Evolutionary conservation across 2,888 invertebrate genomes (phyloP).

Genomic region (Dynastes grantii): DNA sequence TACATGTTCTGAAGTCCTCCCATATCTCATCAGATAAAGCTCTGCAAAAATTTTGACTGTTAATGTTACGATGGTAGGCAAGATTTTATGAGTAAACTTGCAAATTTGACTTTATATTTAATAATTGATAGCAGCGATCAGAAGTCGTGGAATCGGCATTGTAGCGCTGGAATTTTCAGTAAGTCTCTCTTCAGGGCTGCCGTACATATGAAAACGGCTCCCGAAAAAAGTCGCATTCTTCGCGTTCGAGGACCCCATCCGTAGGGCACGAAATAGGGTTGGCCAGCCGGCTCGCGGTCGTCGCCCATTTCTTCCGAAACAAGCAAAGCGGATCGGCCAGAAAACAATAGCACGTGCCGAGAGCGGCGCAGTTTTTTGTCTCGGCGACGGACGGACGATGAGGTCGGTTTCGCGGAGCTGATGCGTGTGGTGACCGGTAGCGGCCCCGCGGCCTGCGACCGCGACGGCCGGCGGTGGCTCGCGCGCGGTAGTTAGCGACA

Average conservation of each 20-base stretch:
- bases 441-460: conserved; percentile 40
- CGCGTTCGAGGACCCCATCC: conserved; percentile 48
- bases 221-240: conserved; percentile 57
- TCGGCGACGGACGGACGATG: not conserved
- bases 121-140: too few relatives aligned
- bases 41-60: too few relatives aligned
- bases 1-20: too few relatives aligned
- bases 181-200: not conserved
- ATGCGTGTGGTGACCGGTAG: conserved; percentile 64
- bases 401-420: conserved; percentile 39
- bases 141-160: too few relatives aligned
- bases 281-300: conserved; percentile 44
- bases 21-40: too few relatives aligned
- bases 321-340: conserved; percentile 50
- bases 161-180: too few relatives aligned
- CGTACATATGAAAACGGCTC: conserved; percentile 36
- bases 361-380: conserved; percentile 53
- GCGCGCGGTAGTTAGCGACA: conserved; percentile 59
- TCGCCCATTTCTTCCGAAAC: conserved; percentile 58
- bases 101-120: too few relatives aligned
- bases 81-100: too few relatives aligned
- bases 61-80: too few relatives aligned
- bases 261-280: conserved; percentile 15
- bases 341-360: conserved; percentile 68
- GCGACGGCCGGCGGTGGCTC: conserved; percentile 50